Evolutionary conservation across 2,113 vertebrate genomes (phyloP).

Genomic region (Crotalus horridus): DNA sequence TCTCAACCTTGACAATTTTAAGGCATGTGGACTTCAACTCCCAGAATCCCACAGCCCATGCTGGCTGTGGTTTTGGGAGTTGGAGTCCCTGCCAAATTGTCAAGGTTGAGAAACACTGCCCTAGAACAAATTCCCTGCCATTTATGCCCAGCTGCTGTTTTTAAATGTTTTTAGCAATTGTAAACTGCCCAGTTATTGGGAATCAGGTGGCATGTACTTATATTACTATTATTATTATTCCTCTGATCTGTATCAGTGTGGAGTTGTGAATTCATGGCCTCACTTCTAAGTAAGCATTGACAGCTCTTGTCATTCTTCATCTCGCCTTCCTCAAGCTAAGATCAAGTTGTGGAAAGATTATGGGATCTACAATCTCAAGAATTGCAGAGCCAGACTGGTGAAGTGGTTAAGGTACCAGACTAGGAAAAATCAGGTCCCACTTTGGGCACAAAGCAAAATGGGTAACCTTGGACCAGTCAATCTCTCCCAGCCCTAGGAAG

Average conservation of each 20-base stretch:
- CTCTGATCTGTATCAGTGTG: neutral
- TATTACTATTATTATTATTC: neutral
- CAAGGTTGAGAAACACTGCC: too few relatives aligned
- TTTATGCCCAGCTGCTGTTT: neutral
- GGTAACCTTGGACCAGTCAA: neutral
- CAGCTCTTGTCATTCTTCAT: neutral
- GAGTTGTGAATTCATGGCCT: neutral
- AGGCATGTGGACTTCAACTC: too few relatives aligned
- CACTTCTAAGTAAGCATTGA: neutral
- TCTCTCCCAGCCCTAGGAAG: neutral
- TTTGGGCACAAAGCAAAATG: neutral
- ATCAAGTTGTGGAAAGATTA: neutral
- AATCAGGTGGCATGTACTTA: neutral
- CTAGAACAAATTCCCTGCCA: neutral
- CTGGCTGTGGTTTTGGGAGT: too few relatives aligned
- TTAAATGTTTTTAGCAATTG: neutral
- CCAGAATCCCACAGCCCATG: too few relatives aligned
- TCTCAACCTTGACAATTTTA: too few relatives aligned
- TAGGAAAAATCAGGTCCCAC: neutral
- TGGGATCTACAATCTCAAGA: neutral
- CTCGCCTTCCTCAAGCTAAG: neutral
- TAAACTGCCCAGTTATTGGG: neutral
- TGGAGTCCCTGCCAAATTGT: too few relatives aligned
- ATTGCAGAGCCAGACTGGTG: neutral
- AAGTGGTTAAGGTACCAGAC: neutral